A percentile compares a stretch with the other conserved stretches of the same genome.
Evolutionary conservation across 2,888 invertebrate genomes (phyloP).

Genomic region (Cephus nigrinus): DNA sequence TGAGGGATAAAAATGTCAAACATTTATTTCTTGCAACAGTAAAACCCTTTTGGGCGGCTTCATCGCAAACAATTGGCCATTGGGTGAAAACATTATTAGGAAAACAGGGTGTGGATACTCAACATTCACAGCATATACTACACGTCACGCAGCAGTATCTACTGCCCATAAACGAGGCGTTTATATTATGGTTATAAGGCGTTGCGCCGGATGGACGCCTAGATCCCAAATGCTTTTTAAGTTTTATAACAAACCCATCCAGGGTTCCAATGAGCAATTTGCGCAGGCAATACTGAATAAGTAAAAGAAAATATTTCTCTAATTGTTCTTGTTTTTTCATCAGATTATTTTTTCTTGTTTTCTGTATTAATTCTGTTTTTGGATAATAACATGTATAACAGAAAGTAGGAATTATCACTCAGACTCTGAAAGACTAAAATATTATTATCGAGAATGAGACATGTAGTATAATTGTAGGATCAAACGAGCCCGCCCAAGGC

Average conservation of each 20-base stretch:
- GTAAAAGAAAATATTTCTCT: neutral
- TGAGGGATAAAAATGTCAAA: constrained; percentile 13
- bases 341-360: too few relatives aligned
- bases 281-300: constrained; percentile 14
- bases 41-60: constrained; percentile 21
- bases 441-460: constrained; percentile 11
- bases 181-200: constrained; percentile 19
- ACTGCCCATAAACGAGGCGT: constrained; percentile 22
- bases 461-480: constrained; percentile 3
- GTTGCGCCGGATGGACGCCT: constrained; percentile 23
- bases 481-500: neutral
- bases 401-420: constrained; percentile 4
- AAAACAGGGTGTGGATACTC: constrained; percentile 27
- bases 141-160: constrained; percentile 30
- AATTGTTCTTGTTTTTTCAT: too few relatives aligned
- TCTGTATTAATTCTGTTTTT: too few relatives aligned
- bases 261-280: neutral
- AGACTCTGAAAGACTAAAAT: constrained; percentile 10
- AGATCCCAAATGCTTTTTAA: constrained; percentile 18
- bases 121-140: constrained; percentile 28
- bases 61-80: constrained; percentile 31
- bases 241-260: constrained; percentile 27
- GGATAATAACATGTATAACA: neutral
- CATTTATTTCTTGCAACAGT: constrained; percentile 22
- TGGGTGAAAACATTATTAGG: constrained; percentile 33